Conservation (phyloP, 2,113 vertebrate species). For the Scartelaos histophorus region DNA sequence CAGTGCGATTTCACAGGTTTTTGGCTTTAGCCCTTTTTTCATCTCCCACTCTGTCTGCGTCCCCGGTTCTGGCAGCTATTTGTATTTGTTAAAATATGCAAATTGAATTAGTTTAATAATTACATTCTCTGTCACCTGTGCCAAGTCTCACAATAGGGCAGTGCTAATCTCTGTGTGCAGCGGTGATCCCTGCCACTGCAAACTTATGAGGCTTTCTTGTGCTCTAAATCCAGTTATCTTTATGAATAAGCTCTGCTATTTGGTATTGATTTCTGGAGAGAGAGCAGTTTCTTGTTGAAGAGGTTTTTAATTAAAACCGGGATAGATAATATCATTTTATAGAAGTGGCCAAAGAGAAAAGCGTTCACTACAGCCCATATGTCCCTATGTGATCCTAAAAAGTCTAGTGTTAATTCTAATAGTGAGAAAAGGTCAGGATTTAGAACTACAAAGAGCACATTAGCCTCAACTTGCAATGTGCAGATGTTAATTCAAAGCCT, state of each 20-base stretch:
- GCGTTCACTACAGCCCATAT: neutral
- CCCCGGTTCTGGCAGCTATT: conserved; percentile 34
- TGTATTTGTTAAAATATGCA: conserved; percentile 64
- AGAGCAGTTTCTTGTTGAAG: conserved; percentile 31
- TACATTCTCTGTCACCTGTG: conserved; percentile 61
- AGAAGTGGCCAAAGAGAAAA: neutral
- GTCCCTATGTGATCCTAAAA: conserved; percentile 5
- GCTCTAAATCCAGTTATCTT: conserved; percentile 23
- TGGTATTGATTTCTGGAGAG: conserved; percentile 25
- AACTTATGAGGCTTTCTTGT: conserved; percentile 50
- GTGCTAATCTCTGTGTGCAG: conserved; percentile 59
- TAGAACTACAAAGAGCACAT: conserved; percentile 17
- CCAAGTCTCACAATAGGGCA: conserved; percentile 56
- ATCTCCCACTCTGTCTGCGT: conserved; percentile 27
- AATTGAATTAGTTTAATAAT: conserved; percentile 67
- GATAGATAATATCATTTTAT: conserved; percentile 31
- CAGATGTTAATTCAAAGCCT: conserved; percentile 10
- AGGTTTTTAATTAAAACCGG: conserved; percentile 41
- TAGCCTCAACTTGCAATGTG: conserved; percentile 15
- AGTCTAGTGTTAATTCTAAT: conserved; percentile 14
- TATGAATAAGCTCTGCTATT: conserved; percentile 38
- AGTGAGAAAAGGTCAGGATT: conserved; percentile 27
- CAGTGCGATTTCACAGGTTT: conserved; percentile 19
- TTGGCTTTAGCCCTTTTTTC: conserved; percentile 28
- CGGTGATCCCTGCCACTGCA: conserved; percentile 43